Percentiles rank a stretch among this genome's conserved stretches.
phyloP scores from a whole-genome alignment of 2,113 vertebrate species.

The Alexandromys fortis region DNA sequence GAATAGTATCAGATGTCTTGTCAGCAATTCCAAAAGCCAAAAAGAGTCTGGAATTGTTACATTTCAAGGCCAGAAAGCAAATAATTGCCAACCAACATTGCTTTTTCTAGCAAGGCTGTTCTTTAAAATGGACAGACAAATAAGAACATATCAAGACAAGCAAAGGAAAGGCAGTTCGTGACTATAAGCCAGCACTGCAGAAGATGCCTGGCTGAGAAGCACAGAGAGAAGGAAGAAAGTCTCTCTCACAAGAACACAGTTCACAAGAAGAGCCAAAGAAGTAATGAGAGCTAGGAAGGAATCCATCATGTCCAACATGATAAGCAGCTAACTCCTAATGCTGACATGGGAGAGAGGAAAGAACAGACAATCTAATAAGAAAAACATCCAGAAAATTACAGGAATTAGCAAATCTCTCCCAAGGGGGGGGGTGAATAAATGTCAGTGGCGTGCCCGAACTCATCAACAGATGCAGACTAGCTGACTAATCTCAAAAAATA shows the following conservation, averaged over 20 bases:
- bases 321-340: background rate
- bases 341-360: background rate
- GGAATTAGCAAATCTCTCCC: background rate
- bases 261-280: background rate
- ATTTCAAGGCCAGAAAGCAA: background rate
- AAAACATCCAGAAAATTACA: background rate
- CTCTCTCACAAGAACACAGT: background rate
- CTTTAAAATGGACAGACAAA: background rate
- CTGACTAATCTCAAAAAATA: background rate
- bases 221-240: background rate
- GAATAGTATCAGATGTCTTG: background rate
- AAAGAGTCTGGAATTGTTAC: background rate
- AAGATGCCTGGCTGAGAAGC: background rate
- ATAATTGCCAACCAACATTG: background rate
- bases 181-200: background rate
- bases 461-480: background rate
- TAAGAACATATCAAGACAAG: background rate
- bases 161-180: background rate
- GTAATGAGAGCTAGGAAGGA: background rate
- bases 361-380: background rate
- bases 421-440: background rate
- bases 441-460: background rate
- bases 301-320: background rate
- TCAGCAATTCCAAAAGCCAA: background rate
- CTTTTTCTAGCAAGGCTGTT: background rate